Conservation (phyloP, 2,797 vertebrate genomes). For the Emydoidea blandingii region DNA sequence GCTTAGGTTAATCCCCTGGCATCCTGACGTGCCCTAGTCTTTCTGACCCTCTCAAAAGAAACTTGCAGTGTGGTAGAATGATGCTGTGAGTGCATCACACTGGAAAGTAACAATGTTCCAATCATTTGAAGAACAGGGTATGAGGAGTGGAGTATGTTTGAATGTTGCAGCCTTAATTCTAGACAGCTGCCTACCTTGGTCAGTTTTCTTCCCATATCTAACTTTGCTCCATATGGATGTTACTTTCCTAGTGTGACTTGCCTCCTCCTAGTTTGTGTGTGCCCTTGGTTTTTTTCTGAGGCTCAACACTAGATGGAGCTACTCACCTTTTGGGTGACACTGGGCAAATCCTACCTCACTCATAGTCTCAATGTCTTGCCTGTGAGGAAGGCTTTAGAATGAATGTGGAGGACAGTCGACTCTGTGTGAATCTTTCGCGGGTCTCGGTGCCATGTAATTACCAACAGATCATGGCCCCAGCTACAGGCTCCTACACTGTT, state of each 20-base stretch:
- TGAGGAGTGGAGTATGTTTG: slow-evolving; percentile 31
- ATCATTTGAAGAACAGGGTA: slow-evolving; percentile 29
- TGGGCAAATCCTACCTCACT: neutral
- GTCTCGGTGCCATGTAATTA: neutral
- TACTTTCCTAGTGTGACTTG: slow-evolving; percentile 35
- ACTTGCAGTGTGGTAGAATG: slow-evolving; percentile 5
- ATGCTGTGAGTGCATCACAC: neutral
- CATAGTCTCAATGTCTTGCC: neutral
- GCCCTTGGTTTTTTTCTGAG: slow-evolving; percentile 35
- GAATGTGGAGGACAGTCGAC: neutral
- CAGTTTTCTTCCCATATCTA: slow-evolving; percentile 55
- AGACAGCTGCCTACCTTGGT: slow-evolving; percentile 47
- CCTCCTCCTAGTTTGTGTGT: slow-evolving; percentile 1
- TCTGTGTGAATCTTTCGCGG: neutral
- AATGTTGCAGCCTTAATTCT: slow-evolving; percentile 53
- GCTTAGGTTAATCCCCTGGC: neutral
- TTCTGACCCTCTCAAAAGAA: slow-evolving; percentile 43
- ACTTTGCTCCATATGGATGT: slow-evolving; percentile 59
- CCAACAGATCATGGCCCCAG: neutral
- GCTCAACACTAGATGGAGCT: neutral
- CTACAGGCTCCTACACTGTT: neutral
- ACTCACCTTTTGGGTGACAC: neutral
- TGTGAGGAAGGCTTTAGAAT: neutral
- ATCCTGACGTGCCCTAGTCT: neutral
- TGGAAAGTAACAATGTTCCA: neutral